Evolutionary conservation across 2,113 vertebrate species (phyloP).

Genomic region (Lepus americanus): DNA sequence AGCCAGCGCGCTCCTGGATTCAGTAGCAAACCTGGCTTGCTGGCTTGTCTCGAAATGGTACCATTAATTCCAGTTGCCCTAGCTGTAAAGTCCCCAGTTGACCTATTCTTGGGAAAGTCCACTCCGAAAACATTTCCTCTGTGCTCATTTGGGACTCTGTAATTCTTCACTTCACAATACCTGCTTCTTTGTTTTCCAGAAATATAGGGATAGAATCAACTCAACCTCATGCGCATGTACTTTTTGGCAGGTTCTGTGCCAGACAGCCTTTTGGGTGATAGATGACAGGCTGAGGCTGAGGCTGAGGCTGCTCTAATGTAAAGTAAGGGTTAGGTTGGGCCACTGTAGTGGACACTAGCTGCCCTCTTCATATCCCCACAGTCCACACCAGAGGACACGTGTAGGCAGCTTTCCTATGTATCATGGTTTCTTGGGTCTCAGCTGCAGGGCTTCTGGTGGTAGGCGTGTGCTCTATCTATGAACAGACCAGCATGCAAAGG

Average conservation of each 20-base stretch:
- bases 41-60: neutral
- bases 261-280: neutral
- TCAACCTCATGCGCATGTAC: neutral
- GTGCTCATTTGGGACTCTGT: neutral
- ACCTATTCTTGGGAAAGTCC: neutral
- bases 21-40: neutral
- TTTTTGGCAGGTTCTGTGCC: neutral
- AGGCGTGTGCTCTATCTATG: neutral
- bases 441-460: neutral
- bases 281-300: rapidly evolving
- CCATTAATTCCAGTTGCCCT: neutral
- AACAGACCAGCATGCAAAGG: neutral
- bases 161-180: neutral
- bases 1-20: neutral
- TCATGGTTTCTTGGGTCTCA: neutral
- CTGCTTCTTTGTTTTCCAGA: neutral
- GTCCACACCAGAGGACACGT: neutral
- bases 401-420: neutral
- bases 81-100: neutral
- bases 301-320: neutral
- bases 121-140: neutral
- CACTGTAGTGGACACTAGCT: neutral
- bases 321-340: neutral
- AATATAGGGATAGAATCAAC: neutral
- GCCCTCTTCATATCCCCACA: neutral